These are phyloP conservation scores for Drosophila quinaria DNA, from an alignment of 2,888 invertebrate species.

Conservation along the genomic window DNA sequence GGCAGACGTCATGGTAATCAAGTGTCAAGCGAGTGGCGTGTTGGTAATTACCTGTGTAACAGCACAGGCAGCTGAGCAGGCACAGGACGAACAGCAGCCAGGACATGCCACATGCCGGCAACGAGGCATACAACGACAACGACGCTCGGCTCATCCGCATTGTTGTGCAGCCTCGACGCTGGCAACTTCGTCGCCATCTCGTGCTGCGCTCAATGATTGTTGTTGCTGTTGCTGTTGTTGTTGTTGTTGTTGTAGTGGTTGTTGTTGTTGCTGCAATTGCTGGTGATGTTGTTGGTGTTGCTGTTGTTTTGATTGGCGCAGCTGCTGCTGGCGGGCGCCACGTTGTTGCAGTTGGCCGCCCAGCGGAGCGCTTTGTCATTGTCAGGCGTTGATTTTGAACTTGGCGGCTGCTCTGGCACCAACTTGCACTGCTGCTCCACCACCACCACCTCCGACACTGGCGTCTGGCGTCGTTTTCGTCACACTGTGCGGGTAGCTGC, in stretches of 20 bases:
- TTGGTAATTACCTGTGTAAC: slow-evolving; percentile 71
- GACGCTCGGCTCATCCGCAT: slow-evolving; percentile 45
- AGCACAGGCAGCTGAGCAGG: slow-evolving; percentile 69
- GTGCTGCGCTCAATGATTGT: slow-evolving; percentile 49
- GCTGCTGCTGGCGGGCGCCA: slow-evolving; percentile 50
- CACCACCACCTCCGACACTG: slow-evolving; percentile 14
- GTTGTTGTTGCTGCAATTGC: slow-evolving; percentile 29
- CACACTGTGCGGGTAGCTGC: slow-evolving; percentile 52
- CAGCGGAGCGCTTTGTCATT: slow-evolving; percentile 67
- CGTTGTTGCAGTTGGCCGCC: slow-evolving; percentile 52
- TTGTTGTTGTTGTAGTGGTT: slow-evolving; percentile 1
- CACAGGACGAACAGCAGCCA: slow-evolving; percentile 70
- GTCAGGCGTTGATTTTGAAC: slow-evolving; percentile 80
- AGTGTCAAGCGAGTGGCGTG: slow-evolving; percentile 40
- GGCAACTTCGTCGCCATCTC: slow-evolving; percentile 43
- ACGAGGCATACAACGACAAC: slow-evolving; percentile 50
- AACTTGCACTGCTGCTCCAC: slow-evolving; percentile 11
- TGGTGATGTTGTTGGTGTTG: slow-evolving; percentile 14
- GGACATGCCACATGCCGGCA: slow-evolving; percentile 63
- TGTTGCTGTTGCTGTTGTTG: slow-evolving; percentile 25
- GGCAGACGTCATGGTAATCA: slow-evolving; percentile 32
- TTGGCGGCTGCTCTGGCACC: slow-evolving; percentile 51
- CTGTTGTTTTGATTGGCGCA: slow-evolving; percentile 11
- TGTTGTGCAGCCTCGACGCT: slow-evolving; percentile 30
- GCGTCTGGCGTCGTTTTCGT: slow-evolving; percentile 28